Percentiles rank a stretch among this genome's conserved stretches.
Conservation (phyloP, 64 coral and sea anemone species). For the Catalaphyllia jardinei region DNA sequence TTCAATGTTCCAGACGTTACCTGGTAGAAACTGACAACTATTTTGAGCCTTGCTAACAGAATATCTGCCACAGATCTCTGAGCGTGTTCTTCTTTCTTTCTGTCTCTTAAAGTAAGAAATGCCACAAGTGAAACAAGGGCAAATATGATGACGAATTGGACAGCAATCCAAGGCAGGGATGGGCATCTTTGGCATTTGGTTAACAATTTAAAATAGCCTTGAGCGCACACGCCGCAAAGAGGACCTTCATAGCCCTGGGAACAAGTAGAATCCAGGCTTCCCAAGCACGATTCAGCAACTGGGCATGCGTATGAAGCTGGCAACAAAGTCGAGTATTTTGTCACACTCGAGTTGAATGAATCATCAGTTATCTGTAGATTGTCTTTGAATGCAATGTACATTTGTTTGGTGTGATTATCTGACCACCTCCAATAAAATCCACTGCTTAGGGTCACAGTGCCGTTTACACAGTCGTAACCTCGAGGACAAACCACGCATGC, state of each 20-base stretch:
- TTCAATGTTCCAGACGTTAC: conserved; percentile 32
- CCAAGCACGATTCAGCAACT: conserved; percentile 25
- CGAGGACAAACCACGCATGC: conserved; percentile 42
- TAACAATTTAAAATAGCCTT: conserved; percentile 49
- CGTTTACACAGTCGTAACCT: conserved; percentile 49
- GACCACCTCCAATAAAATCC: conserved; percentile 61
- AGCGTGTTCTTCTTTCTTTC: background rate
- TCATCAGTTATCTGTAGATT: conserved; percentile 15
- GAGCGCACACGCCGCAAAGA: conserved; percentile 39
- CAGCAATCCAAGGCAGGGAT: conserved; percentile 13
- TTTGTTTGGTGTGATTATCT: conserved; percentile 3
- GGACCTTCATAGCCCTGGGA: conserved; percentile 42
- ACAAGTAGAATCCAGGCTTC: conserved; percentile 27
- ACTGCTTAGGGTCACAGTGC: conserved; percentile 27
- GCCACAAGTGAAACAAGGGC: background rate
- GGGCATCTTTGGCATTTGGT: conserved; percentile 56
- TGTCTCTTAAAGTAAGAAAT: conserved; percentile 12
- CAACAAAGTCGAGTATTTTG: background rate
- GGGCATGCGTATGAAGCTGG: conserved; percentile 46
- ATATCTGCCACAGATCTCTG: background rate
- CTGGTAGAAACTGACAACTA: conserved; percentile 39
- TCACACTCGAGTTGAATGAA: background rate
- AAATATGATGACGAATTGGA: conserved; percentile 26
- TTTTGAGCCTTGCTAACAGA: conserved; percentile 21
- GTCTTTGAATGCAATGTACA: conserved; percentile 32